A percentile compares a stretch with the other conserved stretches of the same genome.
Conservation (phyloP, 2,113 vertebrate genomes). For the Rhipidura dahli region DNA sequence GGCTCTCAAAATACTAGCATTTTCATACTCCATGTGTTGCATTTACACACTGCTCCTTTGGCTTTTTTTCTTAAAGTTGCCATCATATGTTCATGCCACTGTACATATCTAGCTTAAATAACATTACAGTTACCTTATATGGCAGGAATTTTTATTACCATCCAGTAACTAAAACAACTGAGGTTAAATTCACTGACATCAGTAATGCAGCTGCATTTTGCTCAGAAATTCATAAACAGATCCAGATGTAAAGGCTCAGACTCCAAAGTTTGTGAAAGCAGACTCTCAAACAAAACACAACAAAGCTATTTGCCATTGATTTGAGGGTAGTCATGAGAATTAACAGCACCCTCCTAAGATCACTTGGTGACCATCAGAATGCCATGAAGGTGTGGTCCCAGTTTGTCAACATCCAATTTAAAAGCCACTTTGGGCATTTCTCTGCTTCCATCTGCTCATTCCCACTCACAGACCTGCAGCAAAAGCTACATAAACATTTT, state of each 20-base stretch:
- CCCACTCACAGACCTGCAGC: neutral
- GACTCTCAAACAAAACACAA: neutral
- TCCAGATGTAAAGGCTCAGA: neutral
- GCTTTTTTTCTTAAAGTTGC: neutral
- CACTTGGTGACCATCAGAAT: neutral
- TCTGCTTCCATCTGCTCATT: neutral
- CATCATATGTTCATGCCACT: neutral
- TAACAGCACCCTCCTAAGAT: neutral
- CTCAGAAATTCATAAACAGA: neutral
- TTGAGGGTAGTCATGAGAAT: neutral
- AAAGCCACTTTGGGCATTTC: neutral
- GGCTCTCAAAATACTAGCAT: neutral
- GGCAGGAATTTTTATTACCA: neutral
- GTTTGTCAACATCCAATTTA: neutral
- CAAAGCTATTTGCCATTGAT: neutral
- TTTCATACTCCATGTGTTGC: neutral
- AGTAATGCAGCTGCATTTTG: neutral
- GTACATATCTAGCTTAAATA: neutral
- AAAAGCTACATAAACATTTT: neutral
- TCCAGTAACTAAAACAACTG: neutral
- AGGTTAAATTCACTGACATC: neutral
- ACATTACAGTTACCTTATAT: neutral
- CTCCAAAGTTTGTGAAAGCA: neutral
- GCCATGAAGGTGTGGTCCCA: rapidly evolving
- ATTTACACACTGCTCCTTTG: neutral